These are phyloP conservation scores for Mylabris sibirica DNA, from an alignment of 2,888 invertebrate species.

Conservation along the genomic window DNA sequence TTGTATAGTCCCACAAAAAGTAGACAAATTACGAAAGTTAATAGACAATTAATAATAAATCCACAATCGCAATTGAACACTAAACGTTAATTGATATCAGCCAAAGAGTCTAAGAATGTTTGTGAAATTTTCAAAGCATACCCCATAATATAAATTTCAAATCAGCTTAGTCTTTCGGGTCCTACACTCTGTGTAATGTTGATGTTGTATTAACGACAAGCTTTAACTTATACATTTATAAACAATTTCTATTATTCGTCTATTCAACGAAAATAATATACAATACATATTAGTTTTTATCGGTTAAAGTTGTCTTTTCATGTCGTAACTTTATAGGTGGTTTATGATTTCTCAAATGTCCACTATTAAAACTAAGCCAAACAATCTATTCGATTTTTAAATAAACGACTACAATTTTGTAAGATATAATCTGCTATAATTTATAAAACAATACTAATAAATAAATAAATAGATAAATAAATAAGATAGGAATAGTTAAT, in stretches of 20 bases:
- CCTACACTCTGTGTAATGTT: background rate
- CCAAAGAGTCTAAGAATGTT: too few species aligned
- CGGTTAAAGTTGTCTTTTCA: constrained; percentile 43
- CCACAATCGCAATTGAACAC: too few species aligned
- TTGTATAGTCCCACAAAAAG: too few species aligned
- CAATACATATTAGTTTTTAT: constrained; percentile 35
- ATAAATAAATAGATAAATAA: background rate
- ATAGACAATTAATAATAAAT: too few species aligned
- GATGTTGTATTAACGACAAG: constrained; percentile 6
- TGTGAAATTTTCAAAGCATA: too few species aligned
- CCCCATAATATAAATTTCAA: too few species aligned
- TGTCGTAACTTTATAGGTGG: constrained; percentile 38
- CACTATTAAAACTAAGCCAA: constrained; percentile 38
- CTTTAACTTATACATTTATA: background rate
- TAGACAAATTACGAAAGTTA: too few species aligned
- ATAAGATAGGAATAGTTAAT: background rate
- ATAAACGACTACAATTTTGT: constrained; percentile 11
- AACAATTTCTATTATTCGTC: background rate
- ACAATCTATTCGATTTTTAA: constrained; percentile 24
- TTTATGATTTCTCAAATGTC: constrained; percentile 39
- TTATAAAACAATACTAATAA: constrained; percentile 9
- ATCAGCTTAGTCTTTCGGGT: too few species aligned
- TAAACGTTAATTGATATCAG: too few species aligned
- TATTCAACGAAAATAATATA: constrained; percentile 41
- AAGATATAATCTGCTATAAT: too few species aligned